Conservation (phyloP, 2,113 vertebrate species). For the Acrocephalus kingi region DNA sequence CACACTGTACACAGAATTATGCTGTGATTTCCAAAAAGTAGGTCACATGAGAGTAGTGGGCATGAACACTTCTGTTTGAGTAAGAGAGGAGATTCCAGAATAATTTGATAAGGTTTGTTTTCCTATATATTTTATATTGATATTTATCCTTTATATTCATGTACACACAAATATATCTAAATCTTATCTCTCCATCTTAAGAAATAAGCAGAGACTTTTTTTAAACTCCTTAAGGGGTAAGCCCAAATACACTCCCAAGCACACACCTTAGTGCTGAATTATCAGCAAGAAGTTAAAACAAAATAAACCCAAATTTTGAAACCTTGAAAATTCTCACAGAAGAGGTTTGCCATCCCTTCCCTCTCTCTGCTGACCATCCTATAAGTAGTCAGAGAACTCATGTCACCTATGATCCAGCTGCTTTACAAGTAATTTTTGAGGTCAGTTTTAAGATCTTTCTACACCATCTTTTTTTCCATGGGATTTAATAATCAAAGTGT, state of each 20-base stretch:
- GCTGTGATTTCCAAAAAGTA: neutral
- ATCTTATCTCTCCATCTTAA: neutral
- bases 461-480: accelerated
- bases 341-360: neutral
- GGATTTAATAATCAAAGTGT: neutral
- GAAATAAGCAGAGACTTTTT: neutral
- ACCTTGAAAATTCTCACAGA: neutral
- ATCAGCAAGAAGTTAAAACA: neutral
- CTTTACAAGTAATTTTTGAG: neutral
- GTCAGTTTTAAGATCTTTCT: neutral
- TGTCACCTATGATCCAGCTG: neutral
- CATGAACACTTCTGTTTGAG: neutral
- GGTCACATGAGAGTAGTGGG: accelerated
- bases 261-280: neutral
- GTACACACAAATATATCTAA: neutral
- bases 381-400: accelerated
- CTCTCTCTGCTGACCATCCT: neutral
- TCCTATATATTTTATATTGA: neutral
- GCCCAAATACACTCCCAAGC: neutral
- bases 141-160: too few relatives aligned
- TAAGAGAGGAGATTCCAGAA: neutral
- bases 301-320: neutral
- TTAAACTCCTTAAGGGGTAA: neutral
- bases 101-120: neutral
- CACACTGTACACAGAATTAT: neutral